Evolutionary conservation across 1,140 invertebrate species (phyloP).

Genomic region (Mamestra configurata): DNA sequence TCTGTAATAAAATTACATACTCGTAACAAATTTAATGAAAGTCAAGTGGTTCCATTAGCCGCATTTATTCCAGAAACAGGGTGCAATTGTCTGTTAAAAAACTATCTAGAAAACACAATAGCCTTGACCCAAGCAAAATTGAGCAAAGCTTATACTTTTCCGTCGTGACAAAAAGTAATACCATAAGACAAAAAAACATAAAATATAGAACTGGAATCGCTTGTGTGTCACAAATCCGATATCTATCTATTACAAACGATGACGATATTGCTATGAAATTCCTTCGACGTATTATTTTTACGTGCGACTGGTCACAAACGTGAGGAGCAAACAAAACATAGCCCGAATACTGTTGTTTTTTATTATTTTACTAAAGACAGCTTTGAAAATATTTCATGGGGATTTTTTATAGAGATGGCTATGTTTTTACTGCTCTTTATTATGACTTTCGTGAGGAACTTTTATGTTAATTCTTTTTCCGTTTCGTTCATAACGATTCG

Average conservation of each 20-base stretch:
- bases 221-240: conserved; percentile 36
- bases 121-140: too few species aligned
- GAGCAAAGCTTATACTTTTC: too few species aligned
- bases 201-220: background rate
- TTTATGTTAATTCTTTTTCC: background rate
- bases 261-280: conserved; percentile 29
- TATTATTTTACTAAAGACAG: background rate
- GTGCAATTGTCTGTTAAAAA: too few species aligned
- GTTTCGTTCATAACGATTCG: background rate
- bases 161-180: conserved; percentile 16
- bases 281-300: conserved; percentile 22
- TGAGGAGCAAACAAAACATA: conserved; percentile 13
- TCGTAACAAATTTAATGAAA: too few species aligned
- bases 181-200: background rate
- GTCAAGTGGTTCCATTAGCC: too few species aligned
- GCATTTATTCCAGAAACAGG: too few species aligned
- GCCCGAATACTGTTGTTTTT: background rate
- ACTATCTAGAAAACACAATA: too few species aligned
- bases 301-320: conserved; percentile 26
- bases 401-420: background rate
- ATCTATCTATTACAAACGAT: conserved; percentile 4
- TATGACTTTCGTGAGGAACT: background rate
- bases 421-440: background rate
- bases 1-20: too few species aligned
- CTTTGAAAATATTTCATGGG: background rate